These are phyloP conservation scores for Mythimna loreyi DNA, from an alignment of 2,888 invertebrate genomes.

Conservation along the genomic window DNA sequence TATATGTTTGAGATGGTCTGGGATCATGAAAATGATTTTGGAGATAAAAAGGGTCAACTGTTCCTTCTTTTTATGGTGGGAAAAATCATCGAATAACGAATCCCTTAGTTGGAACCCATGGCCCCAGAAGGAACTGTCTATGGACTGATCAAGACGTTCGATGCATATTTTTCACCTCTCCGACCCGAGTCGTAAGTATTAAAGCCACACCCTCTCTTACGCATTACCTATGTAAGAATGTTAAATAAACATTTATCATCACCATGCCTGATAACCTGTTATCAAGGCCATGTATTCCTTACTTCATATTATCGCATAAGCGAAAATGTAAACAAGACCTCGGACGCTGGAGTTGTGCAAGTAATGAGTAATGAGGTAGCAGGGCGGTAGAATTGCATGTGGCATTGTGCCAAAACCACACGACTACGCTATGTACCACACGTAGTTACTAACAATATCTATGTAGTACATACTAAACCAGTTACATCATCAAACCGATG, in stretches of 20 bases:
- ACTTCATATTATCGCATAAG: slow-evolving; percentile 39
- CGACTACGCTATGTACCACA: slow-evolving; percentile 8
- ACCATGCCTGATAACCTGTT: slow-evolving; percentile 23
- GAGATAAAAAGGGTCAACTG: too few relatives aligned
- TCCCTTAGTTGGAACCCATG: too few relatives aligned
- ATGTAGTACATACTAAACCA: neutral
- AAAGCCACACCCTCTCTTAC: slow-evolving; percentile 18
- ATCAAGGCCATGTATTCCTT: slow-evolving; percentile 33
- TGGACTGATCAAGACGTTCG: neutral
- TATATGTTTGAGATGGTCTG: too few relatives aligned
- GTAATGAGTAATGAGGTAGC: slow-evolving; percentile 38
- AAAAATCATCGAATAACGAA: too few relatives aligned
- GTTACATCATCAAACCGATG: slow-evolving; percentile 18
- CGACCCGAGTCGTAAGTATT: neutral
- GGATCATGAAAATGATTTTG: too few relatives aligned
- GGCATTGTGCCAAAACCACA: slow-evolving; percentile 45
- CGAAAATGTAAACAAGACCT: slow-evolving; percentile 52
- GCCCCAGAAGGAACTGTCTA: too few relatives aligned
- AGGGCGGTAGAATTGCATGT: slow-evolving; percentile 22
- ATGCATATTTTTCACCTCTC: neutral
- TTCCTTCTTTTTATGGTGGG: too few relatives aligned
- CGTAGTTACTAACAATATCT: slow-evolving; percentile 13
- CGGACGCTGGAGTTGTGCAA: slow-evolving; percentile 38
- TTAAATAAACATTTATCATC: slow-evolving; percentile 19
- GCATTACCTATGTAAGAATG: slow-evolving; percentile 21